A percentile compares a stretch with the other conserved stretches of the same genome.
Conservation (phyloP, 2,888 invertebrate genomes). For the Drosophila algonquin region DNA sequence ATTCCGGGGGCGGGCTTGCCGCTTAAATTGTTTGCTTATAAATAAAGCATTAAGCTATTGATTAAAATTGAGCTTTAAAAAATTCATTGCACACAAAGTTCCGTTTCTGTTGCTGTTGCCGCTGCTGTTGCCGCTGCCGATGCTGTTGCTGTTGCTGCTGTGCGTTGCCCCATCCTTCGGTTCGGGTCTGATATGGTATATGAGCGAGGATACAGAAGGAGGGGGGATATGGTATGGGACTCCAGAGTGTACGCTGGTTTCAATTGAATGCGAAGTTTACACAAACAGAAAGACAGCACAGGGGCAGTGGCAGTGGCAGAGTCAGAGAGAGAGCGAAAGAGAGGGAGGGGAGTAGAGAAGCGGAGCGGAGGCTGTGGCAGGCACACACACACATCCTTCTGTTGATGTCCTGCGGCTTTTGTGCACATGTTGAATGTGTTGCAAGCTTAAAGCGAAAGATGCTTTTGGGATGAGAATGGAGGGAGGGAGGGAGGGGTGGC, state of each 20-base stretch:
- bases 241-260: slow-evolving; percentile 33
- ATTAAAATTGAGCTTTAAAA: slow-evolving; percentile 72
- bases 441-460: slow-evolving; percentile 10
- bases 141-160: background rate
- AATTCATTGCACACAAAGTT: slow-evolving; percentile 59
- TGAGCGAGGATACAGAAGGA: background rate
- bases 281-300: slow-evolving; percentile 25
- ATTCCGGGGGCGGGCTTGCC: background rate
- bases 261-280: slow-evolving; percentile 54
- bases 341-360: background rate
- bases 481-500: background rate
- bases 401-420: slow-evolving; percentile 19
- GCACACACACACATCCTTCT: slow-evolving; percentile 17
- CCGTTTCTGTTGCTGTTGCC: slow-evolving; percentile 1
- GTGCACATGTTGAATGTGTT: slow-evolving; percentile 55
- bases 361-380: background rate
- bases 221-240: slow-evolving; percentile 9
- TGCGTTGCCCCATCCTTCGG: background rate
- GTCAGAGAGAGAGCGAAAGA: too few species aligned
- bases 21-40: slow-evolving; percentile 70
- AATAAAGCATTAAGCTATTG: slow-evolving; percentile 69
- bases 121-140: background rate
- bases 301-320: background rate
- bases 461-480: background rate
- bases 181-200: slow-evolving; percentile 8